phyloP scores from a whole-genome alignment of 2,888 invertebrate species.

The Helleia helle region DNA sequence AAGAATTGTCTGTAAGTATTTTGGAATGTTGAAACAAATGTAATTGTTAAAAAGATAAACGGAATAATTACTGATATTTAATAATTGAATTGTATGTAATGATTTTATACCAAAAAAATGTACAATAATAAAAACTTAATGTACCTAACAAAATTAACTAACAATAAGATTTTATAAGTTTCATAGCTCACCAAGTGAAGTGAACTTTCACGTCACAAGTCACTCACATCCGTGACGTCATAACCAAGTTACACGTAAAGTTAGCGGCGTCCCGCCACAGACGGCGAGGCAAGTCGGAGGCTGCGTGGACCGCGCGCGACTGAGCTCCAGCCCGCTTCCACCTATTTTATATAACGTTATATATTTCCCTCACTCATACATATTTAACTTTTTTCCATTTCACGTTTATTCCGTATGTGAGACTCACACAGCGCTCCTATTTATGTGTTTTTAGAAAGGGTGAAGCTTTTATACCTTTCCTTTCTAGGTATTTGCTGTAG shows the following conservation, averaged over 20 bases:
- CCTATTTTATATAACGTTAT: conserved; percentile 68
- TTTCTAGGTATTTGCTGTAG: conserved; percentile 61
- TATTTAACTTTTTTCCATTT: conserved; percentile 74
- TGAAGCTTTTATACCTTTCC: conserved; percentile 69
- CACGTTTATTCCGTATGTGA: conserved; percentile 68
- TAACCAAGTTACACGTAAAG: conserved; percentile 12
- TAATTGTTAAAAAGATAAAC: no score
- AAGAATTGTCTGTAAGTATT: no score
- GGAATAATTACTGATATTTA: no score
- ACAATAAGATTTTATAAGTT: conserved; percentile 13
- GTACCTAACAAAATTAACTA: background rate
- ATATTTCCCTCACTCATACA: conserved; percentile 74
- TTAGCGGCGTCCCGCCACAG: conserved; percentile 21
- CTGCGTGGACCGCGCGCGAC: conserved; percentile 49
- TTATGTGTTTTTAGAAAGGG: conserved; percentile 72
- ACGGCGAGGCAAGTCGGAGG: conserved; percentile 25
- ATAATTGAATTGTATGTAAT: no score
- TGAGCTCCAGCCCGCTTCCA: conserved; percentile 49
- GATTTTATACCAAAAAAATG: no score
- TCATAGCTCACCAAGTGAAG: conserved; percentile 19
- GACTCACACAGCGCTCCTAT: conserved; percentile 46
- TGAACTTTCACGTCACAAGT: conserved; percentile 13
- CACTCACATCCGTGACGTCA: conserved; percentile 18
- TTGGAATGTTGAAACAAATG: no score
- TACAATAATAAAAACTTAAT: no score